Percentiles rank a stretch among this genome's conserved stretches.
Conservation (phyloP, 2,888 invertebrate species). For the Amiota minor region DNA sequence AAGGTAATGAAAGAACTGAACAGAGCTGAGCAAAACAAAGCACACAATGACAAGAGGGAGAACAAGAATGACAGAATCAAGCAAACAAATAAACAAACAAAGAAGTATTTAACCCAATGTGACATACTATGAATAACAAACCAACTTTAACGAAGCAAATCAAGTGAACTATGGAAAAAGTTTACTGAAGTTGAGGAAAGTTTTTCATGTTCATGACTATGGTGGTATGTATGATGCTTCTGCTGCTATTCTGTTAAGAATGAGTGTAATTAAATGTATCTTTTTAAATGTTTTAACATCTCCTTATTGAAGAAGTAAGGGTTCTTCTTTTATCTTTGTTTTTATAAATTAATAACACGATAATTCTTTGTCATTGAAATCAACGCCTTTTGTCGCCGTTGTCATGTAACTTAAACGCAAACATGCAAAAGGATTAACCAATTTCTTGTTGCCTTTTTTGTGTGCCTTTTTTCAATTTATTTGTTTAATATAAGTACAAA, state of each 20-base stretch:
- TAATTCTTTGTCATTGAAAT: not conserved
- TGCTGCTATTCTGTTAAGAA: too few species aligned
- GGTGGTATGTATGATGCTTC: too few species aligned
- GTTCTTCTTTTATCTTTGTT: not conserved
- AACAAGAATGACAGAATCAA: not conserved
- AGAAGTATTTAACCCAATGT: slow-evolving; percentile 28
- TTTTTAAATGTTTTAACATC: too few species aligned
- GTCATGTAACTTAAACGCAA: not conserved
- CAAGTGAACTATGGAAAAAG: too few species aligned
- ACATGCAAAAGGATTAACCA: not conserved
- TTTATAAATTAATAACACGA: not conserved
- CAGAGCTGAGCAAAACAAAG: not conserved
- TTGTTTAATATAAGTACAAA: not conserved
- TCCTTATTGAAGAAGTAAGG: too few species aligned
- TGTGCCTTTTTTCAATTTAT: not conserved
- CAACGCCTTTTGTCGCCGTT: not conserved
- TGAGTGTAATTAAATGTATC: too few species aligned
- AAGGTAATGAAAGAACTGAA: not conserved
- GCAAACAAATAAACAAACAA: slow-evolving; percentile 3
- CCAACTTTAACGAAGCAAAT: not conserved
- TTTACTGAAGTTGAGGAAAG: too few species aligned
- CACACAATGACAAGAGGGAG: not conserved
- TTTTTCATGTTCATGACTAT: too few species aligned
- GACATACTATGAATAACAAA: slow-evolving; percentile 28
- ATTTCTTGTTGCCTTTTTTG: not conserved